Percentiles rank a stretch among this genome's conserved stretches.
Conservation (phyloP, 2,797 vertebrate species). For the Epinephelus awoara region DNA sequence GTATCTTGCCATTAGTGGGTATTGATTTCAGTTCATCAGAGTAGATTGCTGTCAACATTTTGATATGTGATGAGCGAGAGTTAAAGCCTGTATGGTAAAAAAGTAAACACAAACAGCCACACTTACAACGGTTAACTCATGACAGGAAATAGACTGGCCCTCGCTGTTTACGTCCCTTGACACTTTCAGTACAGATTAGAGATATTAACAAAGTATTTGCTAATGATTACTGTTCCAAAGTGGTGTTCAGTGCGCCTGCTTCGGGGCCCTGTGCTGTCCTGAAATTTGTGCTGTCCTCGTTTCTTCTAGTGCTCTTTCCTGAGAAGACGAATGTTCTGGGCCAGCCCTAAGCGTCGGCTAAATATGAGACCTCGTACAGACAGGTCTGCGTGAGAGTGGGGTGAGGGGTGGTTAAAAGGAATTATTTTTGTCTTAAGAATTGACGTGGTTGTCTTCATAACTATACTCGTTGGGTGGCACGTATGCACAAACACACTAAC, state of each 20-base stretch:
- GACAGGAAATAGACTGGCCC: slow-evolving; percentile 74
- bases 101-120: slow-evolving; percentile 89
- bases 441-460: slow-evolving; percentile 57
- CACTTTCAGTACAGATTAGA: slow-evolving; percentile 48
- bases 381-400: slow-evolving; percentile 35
- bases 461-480: slow-evolving; percentile 55
- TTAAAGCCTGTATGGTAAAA: slow-evolving; percentile 65
- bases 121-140: slow-evolving; percentile 62
- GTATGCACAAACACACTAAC: slow-evolving; percentile 70
- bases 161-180: slow-evolving; percentile 61
- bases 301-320: slow-evolving; percentile 77
- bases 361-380: slow-evolving; percentile 23
- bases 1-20: slow-evolving; percentile 50
- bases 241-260: slow-evolving; percentile 55
- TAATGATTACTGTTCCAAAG: slow-evolving; percentile 65
- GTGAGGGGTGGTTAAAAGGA: slow-evolving; percentile 21
- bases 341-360: slow-evolving; percentile 55
- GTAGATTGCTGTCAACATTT: slow-evolving; percentile 49
- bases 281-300: slow-evolving; percentile 69
- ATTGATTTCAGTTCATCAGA: slow-evolving; percentile 65
- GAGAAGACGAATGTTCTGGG: slow-evolving; percentile 72
- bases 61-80: slow-evolving; percentile 49
- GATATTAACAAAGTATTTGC: slow-evolving; percentile 52
- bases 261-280: slow-evolving; percentile 78
- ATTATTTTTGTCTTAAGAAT: background rate